Base-by-base conservation (phyloP, 2,113 vertebrate genomes). In the Spilogale gracilis region DNA sequence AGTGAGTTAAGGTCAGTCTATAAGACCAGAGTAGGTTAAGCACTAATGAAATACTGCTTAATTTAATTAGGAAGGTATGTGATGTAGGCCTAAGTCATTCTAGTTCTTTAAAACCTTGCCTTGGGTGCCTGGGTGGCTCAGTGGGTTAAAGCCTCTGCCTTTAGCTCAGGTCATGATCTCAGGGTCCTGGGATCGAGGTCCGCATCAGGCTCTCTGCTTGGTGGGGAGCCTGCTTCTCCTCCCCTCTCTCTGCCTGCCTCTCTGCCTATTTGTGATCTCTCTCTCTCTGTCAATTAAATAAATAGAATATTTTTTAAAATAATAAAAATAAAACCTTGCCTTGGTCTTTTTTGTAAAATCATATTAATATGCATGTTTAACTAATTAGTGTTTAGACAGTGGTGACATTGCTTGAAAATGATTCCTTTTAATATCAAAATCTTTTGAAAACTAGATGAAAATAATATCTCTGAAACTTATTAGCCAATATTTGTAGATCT, bases 361-460 rank as follows among this genome's bases (percentile, higher is more conserved):
- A 82, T 73, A 90, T 69, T 58, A 91, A 85, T 85, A 89, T 63
- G 11, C 43, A 89, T 97, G 30, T 65, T 32, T 61, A 65, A 58
- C 11, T 94, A 93, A 88, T 83, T 73, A 82, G 43, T 73, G 38
- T 71, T 85, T 81, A 90, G 25, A 91, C 16, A 95, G 65, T 21
- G 83, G 45, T 85, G 61, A 52, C 11, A 54, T 8, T 58, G 4
- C 67, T 91, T 96, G 65, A 48, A 93, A 89, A 43, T 89, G 27
- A 93, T 71, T 96, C 43, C 11, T 93, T 88, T 97, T 61, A 65
- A 85, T 73, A 85, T 93, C 23, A 95, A 94, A 96, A 65, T 6
- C 61, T 84, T 73, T 8, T 91, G 50, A 88, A 95, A 93, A 91
- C 56, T 25, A 79, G 18, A 52, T 82, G 30, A 78, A 50, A 90